Base-by-base conservation (phyloP, 2,797 vertebrate species). In the Phrynocephalus forsythii region DNA sequence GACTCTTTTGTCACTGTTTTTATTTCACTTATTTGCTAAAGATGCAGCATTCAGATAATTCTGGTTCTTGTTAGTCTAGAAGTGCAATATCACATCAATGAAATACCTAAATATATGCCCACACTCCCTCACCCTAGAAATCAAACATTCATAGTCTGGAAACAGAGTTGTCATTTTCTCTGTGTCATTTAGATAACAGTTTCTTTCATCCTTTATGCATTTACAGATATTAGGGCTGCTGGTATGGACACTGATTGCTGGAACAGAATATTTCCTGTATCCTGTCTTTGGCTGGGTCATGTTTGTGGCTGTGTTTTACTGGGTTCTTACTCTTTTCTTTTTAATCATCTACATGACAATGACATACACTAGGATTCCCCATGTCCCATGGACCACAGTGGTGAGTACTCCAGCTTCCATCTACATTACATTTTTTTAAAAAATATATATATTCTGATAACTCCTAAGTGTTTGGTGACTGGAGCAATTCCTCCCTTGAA, bases 211-310 rank as follows among this genome's bases (percentile, higher is more conserved):
- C 79, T 81, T 13, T 0, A 85, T 38, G 15, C 77, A 88, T 89
- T 84, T 91, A 71, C 95, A 99, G 98, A 93, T 98, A 0, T 94
- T 97, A 91, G 98, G 98, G 2, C 96, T 99, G 91, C 94, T 99
- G 92, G 98, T 99, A 38, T 99, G 98, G 98, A 98, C 97, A 11
- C 95, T 99, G 84, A 95, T 99, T 0, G 98, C 98, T 11, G 98
- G 98, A 33, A 98, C 98, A 0, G 97, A 98, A 63, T 98, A 98
- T 93, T 97, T 97, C 50, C 96, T 94, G 0, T 96, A 97, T 81
- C 95, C 98, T 83, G 97, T 97, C 1, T 97, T 98, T 0, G 97
- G 97, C 94, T 99, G 98, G 97, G 98, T 98, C 92, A 98, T 99
- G 98, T 98, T 98, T 92, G 97, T 98, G 72, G 96, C 98, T 79